phyloP scores from a whole-genome alignment of 2,113 vertebrate genomes.

The Takifugu bimaculatus region DNA sequence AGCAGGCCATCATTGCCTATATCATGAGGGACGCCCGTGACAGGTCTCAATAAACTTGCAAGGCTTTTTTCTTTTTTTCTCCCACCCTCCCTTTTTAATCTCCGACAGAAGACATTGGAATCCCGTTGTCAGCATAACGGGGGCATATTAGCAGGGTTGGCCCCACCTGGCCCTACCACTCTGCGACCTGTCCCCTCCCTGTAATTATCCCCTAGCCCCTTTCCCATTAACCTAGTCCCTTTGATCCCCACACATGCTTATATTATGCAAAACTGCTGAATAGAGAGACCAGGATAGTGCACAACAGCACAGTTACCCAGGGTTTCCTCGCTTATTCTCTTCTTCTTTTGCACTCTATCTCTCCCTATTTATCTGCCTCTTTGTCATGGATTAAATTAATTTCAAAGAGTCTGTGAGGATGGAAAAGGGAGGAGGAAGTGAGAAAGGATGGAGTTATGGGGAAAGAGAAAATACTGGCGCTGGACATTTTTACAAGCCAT shows the following conservation, averaged over 20 bases:
- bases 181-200: slow-evolving; percentile 75
- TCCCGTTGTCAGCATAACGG: slow-evolving; percentile 82
- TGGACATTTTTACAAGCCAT: slow-evolving; percentile 67
- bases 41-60: slow-evolving; percentile 71
- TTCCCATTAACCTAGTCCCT: slow-evolving; percentile 83
- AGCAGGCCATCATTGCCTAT: slow-evolving; percentile 36
- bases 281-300: slow-evolving; percentile 68
- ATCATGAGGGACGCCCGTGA: slow-evolving; percentile 51
- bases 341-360: slow-evolving; percentile 68
- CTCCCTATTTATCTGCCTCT: slow-evolving; percentile 65
- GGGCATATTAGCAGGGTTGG: slow-evolving; percentile 76
- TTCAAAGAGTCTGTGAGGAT: slow-evolving; percentile 70
- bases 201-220: slow-evolving; percentile 80
- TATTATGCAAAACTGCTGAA: slow-evolving; percentile 84
- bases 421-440: slow-evolving; percentile 49
- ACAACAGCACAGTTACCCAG: slow-evolving; percentile 76
- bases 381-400: slow-evolving; percentile 79
- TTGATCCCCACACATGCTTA: slow-evolving; percentile 81
- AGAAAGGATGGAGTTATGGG: slow-evolving; percentile 32
- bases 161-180: slow-evolving; percentile 75
- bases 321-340: slow-evolving; percentile 65
- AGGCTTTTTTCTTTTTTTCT: slow-evolving; percentile 53
- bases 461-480: slow-evolving; percentile 53
- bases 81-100: slow-evolving; percentile 67
- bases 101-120: slow-evolving; percentile 72